Percentiles rank a stretch among this genome's conserved stretches.
These are phyloP conservation scores for Augochlora pura DNA, from an alignment of 1,140 invertebrate genomes.

Conservation along the genomic window DNA sequence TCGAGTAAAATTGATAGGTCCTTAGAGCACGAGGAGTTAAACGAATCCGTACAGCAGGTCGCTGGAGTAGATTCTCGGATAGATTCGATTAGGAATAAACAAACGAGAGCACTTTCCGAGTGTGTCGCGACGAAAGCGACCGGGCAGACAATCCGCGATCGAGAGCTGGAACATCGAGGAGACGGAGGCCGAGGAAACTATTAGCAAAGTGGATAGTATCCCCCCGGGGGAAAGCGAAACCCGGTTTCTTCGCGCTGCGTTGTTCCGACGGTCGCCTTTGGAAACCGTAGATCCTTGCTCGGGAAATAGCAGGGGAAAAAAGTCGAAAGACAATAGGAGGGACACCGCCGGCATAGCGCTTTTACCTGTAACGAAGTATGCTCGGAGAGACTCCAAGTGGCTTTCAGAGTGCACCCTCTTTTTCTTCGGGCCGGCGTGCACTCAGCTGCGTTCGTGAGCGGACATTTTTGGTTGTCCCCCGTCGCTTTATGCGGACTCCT, in stretches of 20 bases:
- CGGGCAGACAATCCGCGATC: neutral
- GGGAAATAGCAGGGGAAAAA: neutral
- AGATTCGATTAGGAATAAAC: no score
- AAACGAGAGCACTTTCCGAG: no score
- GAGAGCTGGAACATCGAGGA: neutral
- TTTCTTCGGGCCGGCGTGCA: neutral
- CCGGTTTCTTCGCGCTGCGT: neutral
- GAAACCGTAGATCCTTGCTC: neutral
- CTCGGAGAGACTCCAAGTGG: neutral
- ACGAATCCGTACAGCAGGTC: no score
- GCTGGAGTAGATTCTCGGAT: no score
- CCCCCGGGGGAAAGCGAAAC: neutral
- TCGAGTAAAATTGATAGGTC: no score
- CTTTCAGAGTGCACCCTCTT: neutral
- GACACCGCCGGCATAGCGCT: neutral
- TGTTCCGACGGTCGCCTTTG: neutral
- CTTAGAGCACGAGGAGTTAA: no score
- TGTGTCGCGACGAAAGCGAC: no score
- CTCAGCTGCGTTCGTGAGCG: neutral
- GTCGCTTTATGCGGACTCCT: neutral
- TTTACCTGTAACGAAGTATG: slow-evolving; percentile 7
- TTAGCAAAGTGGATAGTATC: neutral
- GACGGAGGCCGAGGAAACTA: neutral
- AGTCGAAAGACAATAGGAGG: neutral
- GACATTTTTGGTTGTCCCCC: neutral